Percentiles rank a stretch among this genome's conserved stretches.
phyloP scores from a whole-genome alignment of 2,888 invertebrate species.

The Euzophera pinguis region DNA sequence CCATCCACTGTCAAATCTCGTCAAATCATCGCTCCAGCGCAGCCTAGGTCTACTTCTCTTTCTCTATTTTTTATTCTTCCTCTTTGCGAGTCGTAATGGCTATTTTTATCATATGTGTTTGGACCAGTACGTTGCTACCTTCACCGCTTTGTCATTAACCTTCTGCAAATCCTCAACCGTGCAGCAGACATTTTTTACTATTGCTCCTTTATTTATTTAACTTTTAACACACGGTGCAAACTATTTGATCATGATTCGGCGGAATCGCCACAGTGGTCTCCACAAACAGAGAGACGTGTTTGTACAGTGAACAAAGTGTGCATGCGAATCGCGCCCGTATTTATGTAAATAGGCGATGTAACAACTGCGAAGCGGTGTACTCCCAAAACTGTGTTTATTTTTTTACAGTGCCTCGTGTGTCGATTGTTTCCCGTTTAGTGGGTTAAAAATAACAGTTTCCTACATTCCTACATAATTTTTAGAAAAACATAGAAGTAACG shows the following conservation, averaged over 20 bases:
- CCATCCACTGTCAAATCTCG: no score
- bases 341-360: constrained; percentile 67
- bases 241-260: constrained; percentile 41
- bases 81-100: no score
- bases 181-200: no score
- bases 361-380: constrained; percentile 54
- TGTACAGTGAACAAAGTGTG: constrained; percentile 60
- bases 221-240: constrained; percentile 51
- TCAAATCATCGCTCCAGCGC: no score
- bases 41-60: no score
- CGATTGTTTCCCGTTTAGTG: constrained; percentile 44
- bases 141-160: no score
- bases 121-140: no score
- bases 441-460: constrained; percentile 14
- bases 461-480: not conserved
- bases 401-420: constrained; percentile 48
- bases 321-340: constrained; percentile 53
- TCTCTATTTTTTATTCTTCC: no score
- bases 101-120: no score
- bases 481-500: not conserved
- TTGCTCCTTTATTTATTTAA: constrained; percentile 22
- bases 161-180: no score
- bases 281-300: constrained; percentile 50
- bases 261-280: constrained; percentile 30
- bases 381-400: constrained; percentile 57